Conservation (phyloP, 2,888 invertebrate species). For the Melinopterus prodromus region DNA sequence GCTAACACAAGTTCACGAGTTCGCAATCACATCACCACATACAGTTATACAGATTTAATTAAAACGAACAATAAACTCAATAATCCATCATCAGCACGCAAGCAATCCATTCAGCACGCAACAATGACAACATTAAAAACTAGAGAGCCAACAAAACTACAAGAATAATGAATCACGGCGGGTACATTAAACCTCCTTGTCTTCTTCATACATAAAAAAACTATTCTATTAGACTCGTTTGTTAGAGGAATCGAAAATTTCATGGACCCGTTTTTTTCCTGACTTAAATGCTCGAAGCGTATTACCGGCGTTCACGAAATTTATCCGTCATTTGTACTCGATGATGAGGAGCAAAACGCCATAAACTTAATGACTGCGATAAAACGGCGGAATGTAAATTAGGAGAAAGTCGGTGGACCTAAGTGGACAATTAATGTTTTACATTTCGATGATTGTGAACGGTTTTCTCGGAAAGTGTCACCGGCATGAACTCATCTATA, state of each 20-base stretch:
- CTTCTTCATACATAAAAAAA: not conserved
- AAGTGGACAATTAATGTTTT: slow-evolving; percentile 27
- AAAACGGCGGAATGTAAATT: slow-evolving; percentile 24
- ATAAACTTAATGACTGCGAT: slow-evolving; percentile 22
- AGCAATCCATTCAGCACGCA: not conserved
- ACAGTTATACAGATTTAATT: not conserved
- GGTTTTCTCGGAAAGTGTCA: not conserved
- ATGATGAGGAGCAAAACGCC: slow-evolving; percentile 14
- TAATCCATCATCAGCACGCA: not conserved
- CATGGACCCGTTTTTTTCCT: not conserved
- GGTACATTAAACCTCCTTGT: not conserved
- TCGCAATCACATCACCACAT: not conserved
- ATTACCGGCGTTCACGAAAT: not conserved
- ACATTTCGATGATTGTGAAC: slow-evolving; percentile 14
- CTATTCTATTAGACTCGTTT: not conserved
- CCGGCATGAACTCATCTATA: slow-evolving; percentile 38
- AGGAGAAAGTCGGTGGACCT: slow-evolving; percentile 16
- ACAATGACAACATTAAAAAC: slow-evolving; percentile 4
- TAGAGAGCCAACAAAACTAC: not conserved
- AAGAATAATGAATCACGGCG: not conserved
- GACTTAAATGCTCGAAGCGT: not conserved
- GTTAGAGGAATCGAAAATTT: not conserved
- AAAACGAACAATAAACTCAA: not conserved
- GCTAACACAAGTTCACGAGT: not conserved
- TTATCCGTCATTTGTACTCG: slow-evolving; percentile 14